These are phyloP conservation scores for Ceratotherium simum DNA, from an alignment of 2,113 vertebrate genomes.

Conservation along the genomic window DNA sequence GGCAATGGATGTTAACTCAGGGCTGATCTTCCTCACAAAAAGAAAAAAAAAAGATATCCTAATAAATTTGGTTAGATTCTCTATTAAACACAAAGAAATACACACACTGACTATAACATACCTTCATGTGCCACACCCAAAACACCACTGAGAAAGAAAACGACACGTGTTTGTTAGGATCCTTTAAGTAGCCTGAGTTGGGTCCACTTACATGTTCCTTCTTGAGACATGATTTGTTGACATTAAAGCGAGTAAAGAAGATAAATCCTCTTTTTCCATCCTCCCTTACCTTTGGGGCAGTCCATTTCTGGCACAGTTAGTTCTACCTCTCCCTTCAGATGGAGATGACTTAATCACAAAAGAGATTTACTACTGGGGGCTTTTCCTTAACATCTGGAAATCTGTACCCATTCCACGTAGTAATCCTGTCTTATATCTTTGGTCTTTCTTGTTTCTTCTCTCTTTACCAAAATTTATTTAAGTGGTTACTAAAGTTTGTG, in stretches of 20 bases:
- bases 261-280: background rate
- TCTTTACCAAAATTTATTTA: background rate
- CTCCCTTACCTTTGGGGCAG: background rate
- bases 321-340: background rate
- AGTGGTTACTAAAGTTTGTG: background rate
- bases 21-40: too few species aligned
- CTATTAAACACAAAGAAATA: background rate
- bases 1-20: too few species aligned
- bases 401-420: background rate
- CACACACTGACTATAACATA: background rate
- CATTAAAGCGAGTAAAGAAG: background rate
- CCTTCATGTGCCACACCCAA: background rate
- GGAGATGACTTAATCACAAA: background rate
- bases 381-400: background rate
- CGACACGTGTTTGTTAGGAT: background rate
- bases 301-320: background rate
- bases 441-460: background rate
- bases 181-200: too few species aligned
- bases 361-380: background rate
- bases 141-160: background rate
- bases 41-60: background rate
- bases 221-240: background rate
- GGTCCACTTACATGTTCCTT: background rate
- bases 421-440: background rate
- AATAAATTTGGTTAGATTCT: background rate